Evolutionary conservation across 2,113 vertebrate species (phyloP), one percentile per base, ranked within the genome.

Genomic region (Clarias macrocephalus): DNA sequence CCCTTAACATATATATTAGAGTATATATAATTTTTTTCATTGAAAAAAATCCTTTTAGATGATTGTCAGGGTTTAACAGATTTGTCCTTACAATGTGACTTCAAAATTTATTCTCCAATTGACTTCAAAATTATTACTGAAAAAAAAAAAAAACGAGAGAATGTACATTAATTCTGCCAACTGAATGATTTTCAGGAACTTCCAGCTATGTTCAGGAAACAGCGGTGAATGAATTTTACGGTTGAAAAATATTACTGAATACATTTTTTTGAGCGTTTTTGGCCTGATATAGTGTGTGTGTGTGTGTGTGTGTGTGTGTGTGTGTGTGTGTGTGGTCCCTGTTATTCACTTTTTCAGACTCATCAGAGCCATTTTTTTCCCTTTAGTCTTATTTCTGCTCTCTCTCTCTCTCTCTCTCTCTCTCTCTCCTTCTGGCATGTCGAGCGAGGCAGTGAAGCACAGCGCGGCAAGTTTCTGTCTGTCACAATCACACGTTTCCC

Each of bases 401-500:
- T 56, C 42, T 52, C 13, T 73, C 76, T 82, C 37, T 79, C 42
- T 76, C 33, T 68, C 48, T 79, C 30, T 83, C 30, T 84, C 79
- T 89, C 56, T 57, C 13, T 37, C 52, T 76, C 30, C 75, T 8
- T 85, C 80, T 82, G 66, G 86, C 84, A 81, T 80, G 80, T 82
- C 83, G 56, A 87, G 70, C 16, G 60, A 88, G 83, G 80, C 88
- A 88, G 68, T 83, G 87, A 88, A 91, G 86, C 86, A 56, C 60
- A 70, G 86, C 57, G 82, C 80, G 76, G 89, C 86, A 88, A 91
- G 82, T 90, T 92, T 86, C 88, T 91, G 90, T 92, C 92, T 92
- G 91, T 93, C 93, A 93, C 92, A 90, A 89, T 90, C 91, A 88
- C 93, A 90, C 92, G 90, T 91, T 92, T 60, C 81, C 88, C 88